These are phyloP conservation scores for Diadromus collaris DNA, from an alignment of 2,888 invertebrate species.

Conservation along the genomic window DNA sequence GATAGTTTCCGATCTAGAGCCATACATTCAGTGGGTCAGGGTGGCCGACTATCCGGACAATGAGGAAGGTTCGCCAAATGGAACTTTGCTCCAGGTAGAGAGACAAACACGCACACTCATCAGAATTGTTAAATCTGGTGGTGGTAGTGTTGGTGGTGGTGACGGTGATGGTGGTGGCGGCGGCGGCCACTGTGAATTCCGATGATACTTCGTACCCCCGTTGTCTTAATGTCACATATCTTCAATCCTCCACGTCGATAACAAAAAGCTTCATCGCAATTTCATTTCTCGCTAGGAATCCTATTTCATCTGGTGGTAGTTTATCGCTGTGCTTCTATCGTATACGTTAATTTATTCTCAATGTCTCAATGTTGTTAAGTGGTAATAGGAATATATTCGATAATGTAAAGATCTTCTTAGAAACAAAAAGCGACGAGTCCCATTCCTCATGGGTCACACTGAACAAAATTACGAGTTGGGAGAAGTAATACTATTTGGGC, in stretches of 20 bases:
- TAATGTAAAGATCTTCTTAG: neutral
- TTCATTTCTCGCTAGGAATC: constrained; percentile 21
- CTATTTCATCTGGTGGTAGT: constrained; percentile 56
- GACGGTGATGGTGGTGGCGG: constrained; percentile 69
- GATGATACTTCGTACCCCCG: constrained; percentile 17
- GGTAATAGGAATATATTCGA: constrained; percentile 40
- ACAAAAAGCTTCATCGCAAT: neutral
- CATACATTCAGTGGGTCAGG: constrained; percentile 90
- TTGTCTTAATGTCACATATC: constrained; percentile 18
- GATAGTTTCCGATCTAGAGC: constrained; percentile 90
- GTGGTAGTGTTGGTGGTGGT: neutral
- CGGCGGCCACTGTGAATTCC: constrained; percentile 63
- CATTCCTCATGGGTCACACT: neutral
- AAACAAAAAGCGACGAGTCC: neutral
- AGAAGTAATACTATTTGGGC: neutral
- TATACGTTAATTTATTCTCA: constrained; percentile 15
- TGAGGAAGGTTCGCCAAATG: constrained; percentile 76
- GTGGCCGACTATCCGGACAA: constrained; percentile 78
- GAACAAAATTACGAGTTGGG: neutral
- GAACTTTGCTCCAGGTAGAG: constrained; percentile 80
- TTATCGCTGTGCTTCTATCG: constrained; percentile 36
- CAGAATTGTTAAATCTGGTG: constrained; percentile 63
- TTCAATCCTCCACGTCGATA: constrained; percentile 3
- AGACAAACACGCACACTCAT: constrained; percentile 12
- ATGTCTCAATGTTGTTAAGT: neutral